These are phyloP conservation scores for Antigone vipio DNA, from an alignment of 2,113 vertebrate species.

Conservation along the genomic window DNA sequence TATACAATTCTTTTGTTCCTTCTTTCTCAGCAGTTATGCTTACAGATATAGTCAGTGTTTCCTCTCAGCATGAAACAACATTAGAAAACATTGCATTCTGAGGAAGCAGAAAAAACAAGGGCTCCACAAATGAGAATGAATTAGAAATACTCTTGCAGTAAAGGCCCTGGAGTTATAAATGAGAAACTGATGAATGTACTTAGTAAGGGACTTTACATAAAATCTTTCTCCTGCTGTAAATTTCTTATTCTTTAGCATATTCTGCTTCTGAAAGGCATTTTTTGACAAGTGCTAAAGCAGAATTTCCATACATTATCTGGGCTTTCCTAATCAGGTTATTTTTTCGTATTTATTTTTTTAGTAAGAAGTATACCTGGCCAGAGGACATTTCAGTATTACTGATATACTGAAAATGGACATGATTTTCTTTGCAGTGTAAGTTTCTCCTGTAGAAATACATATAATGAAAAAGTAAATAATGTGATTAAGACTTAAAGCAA, in stretches of 20 bases:
- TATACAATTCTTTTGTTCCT: conserved; percentile 67
- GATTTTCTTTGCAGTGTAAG: background rate
- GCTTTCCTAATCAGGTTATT: background rate
- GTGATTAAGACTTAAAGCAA: conserved; percentile 21
- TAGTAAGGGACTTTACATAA: conserved; percentile 6
- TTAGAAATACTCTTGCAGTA: conserved; percentile 60
- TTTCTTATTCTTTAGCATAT: conserved; percentile 45
- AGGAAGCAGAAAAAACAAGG: conserved; percentile 58
- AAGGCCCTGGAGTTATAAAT: conserved; percentile 44
- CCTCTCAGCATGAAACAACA: conserved; percentile 72
- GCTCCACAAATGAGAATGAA: conserved; percentile 64
- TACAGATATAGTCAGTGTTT: conserved; percentile 63
- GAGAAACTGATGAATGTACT: conserved; percentile 41
- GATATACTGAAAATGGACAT: background rate
- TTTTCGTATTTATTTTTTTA: background rate
- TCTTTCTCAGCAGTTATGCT: conserved; percentile 72
- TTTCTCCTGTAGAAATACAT: background rate
- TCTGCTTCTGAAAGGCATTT: conserved; percentile 28
- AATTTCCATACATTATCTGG: background rate
- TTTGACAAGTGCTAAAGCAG: conserved; percentile 39
- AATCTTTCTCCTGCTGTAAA: background rate
- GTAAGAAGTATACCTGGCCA: background rate
- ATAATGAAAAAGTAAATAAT: background rate
- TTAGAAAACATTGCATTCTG: conserved; percentile 66
- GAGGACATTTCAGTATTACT: background rate